Evolutionary conservation across 2,797 vertebrate genomes (phyloP).

Genomic region (Sarcoramphus papa): DNA sequence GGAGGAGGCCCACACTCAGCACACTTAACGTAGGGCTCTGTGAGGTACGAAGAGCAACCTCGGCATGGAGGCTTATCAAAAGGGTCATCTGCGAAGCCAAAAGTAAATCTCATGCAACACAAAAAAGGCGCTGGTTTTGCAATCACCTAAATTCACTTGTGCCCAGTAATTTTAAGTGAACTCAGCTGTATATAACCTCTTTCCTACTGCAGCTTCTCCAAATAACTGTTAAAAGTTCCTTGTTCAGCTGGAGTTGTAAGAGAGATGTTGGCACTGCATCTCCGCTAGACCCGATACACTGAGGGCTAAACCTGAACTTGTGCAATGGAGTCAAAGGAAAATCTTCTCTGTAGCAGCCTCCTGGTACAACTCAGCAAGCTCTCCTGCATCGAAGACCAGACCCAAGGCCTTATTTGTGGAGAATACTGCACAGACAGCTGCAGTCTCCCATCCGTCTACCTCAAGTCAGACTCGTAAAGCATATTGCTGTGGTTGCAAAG

Average conservation of each 20-base stretch:
- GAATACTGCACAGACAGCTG: not conserved
- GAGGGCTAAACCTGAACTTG: not conserved
- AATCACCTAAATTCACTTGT: not conserved
- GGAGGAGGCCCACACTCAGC: conserved; percentile 93
- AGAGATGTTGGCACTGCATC: not conserved
- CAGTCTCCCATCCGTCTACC: not conserved
- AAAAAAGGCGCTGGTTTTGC: not conserved
- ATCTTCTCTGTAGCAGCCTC: not conserved
- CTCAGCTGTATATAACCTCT: not conserved
- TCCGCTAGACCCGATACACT: too few relatives aligned
- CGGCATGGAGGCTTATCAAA: conserved; percentile 93
- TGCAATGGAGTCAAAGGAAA: not conserved
- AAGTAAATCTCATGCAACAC: not conserved
- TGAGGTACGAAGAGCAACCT: conserved; percentile 91
- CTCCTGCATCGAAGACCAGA: not conserved
- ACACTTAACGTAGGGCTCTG: conserved; percentile 96
- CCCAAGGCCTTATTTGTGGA: not conserved
- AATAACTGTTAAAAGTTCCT: not conserved
- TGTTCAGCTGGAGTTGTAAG: not conserved
- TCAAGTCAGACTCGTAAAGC: not conserved
- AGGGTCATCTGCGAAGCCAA: conserved; percentile 81
- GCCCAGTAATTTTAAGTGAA: not conserved
- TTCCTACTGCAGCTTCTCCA: not conserved
- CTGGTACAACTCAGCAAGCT: not conserved
- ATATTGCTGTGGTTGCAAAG: not conserved